Evolutionary conservation across 1,140 invertebrate genomes (phyloP).

Genomic region (Dreissena rostriformis): DNA sequence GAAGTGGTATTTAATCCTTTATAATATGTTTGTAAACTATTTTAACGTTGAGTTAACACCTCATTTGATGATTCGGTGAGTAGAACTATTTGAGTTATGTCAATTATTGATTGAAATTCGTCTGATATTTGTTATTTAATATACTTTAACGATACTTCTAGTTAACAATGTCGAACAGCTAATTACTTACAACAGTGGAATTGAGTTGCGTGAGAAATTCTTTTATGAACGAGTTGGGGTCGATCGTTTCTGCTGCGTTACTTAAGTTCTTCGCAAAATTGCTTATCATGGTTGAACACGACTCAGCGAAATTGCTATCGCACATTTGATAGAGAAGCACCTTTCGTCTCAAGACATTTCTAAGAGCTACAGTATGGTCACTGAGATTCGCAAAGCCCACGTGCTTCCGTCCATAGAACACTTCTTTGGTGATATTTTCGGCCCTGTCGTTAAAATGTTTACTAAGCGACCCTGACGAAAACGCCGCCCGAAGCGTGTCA

Average conservation of each 20-base stretch:
- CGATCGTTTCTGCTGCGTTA: neutral
- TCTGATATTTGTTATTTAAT: too few relatives aligned
- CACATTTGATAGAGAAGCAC: conserved; percentile 3
- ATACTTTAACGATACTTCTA: too few relatives aligned
- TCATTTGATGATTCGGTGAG: too few relatives aligned
- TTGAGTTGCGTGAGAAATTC: conserved; percentile 6
- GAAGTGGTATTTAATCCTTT: too few relatives aligned
- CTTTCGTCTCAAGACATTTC: conserved; percentile 8
- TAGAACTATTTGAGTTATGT: too few relatives aligned
- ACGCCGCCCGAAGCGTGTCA: conserved; percentile 1
- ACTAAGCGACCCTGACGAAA: neutral
- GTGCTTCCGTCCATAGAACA: conserved; percentile 20
- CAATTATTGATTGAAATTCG: too few relatives aligned
- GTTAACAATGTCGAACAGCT: too few relatives aligned
- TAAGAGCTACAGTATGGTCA: conserved; percentile 7
- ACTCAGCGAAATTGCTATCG: neutral
- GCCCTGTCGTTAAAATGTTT: conserved; percentile 33
- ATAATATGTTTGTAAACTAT: too few relatives aligned
- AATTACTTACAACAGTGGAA: conserved; percentile 20
- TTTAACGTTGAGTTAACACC: too few relatives aligned
- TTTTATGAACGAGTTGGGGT: neutral
- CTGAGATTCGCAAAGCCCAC: conserved; percentile 23
- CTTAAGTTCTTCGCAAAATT: conserved; percentile 4
- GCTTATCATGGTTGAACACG: neutral
- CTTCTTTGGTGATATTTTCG: conserved; percentile 10